Base-by-base conservation (phyloP, 2,113 vertebrate species). In the Macaca fascicularis region DNA sequence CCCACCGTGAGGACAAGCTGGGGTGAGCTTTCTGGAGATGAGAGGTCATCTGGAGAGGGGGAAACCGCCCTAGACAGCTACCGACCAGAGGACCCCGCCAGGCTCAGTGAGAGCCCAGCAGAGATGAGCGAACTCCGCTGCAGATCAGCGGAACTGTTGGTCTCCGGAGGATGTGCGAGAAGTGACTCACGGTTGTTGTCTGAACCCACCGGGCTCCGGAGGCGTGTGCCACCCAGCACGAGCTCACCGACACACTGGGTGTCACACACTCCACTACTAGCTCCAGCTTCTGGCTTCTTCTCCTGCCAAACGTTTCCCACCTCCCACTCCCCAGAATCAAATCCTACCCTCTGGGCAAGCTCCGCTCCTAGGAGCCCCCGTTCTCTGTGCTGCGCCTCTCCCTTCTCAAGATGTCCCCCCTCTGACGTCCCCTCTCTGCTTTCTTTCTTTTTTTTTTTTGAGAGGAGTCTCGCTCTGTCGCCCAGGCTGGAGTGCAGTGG, bases 1-100 rank as follows among this genome's bases (percentile, higher is more conserved):
- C 40, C 10, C 23, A 2, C 5, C 0, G 6, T 3, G 27, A 14
- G 30, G 43, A 12, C 27, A 0, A 61, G 57, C 14, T 0, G 0
- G 16, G 52, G 22, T 2, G 27, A 91, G 69, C 32, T 32, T 48
- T 16, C 85, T 8, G 23, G 78, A 69, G 35, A 57, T 1, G 38
- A 52, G n/a, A 11, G 69, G 10, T 6, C 22, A 4, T 30, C 22
- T 12, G 38, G 6, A 4, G 61, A n/a, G 4, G 88, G 30, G 0
- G 8, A 32, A 22, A 7, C 8, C 22, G 0, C 32, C 38, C 64
- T 2, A 0, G 38, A 11, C 23, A 13, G 25, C 50, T 35, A 32
- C 3, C 7, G 7, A 0, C 22, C 12, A 35, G 64, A 13, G 72
- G 80, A 75, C 32, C 17, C 3, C 1, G 27, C 19, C 4, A 0